Evolutionary conservation across 2,888 invertebrate species (phyloP).

Genomic region (Xestia sexstrigata): DNA sequence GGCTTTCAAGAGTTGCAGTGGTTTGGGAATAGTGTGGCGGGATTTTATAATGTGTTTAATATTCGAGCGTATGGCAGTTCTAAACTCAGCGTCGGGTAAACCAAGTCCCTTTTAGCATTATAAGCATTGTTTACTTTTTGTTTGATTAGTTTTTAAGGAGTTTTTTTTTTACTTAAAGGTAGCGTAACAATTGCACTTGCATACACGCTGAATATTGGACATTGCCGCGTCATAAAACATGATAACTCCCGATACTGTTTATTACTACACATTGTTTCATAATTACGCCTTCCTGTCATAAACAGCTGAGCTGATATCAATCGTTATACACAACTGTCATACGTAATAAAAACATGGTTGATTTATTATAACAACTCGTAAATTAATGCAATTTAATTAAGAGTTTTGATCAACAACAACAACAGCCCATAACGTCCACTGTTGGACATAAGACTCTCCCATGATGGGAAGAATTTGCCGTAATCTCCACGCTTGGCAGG

Average conservation of each 20-base stretch:
- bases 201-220: constrained; percentile 31
- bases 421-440: too few relatives aligned
- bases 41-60: too few relatives aligned
- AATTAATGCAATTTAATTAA: constrained; percentile 31
- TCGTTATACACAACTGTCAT: constrained; percentile 45
- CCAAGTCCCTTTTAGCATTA: not conserved
- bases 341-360: constrained; percentile 47
- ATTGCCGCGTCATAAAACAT: constrained; percentile 38
- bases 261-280: constrained; percentile 52
- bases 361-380: constrained; percentile 19
- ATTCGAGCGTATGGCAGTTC: too few relatives aligned
- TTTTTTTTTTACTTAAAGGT: not conserved
- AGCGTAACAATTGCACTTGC: not conserved
- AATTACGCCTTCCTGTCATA: constrained; percentile 56
- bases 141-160: not conserved
- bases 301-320: constrained; percentile 62
- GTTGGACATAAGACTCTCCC: too few relatives aligned
- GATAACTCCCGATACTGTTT: constrained; percentile 53
- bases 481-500: too few relatives aligned
- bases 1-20: too few relatives aligned
- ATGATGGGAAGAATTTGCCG: too few relatives aligned
- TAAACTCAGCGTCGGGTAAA: not conserved
- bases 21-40: too few relatives aligned
- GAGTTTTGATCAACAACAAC: not conserved
- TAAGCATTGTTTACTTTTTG: not conserved